Evolutionary conservation across 2,113 vertebrate species (phyloP).

Genomic region (Chloebia gouldiae): DNA sequence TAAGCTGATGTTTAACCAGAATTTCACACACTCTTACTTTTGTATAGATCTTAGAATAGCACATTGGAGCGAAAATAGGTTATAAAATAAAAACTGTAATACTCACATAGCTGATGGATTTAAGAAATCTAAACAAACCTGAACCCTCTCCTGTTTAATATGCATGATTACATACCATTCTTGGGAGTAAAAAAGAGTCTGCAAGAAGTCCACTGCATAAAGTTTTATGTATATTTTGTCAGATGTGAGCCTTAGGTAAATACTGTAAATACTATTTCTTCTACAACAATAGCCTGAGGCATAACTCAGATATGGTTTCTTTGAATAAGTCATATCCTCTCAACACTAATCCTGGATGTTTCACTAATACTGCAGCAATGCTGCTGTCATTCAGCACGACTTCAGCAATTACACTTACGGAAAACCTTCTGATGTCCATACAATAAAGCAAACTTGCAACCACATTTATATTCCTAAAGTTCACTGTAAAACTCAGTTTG

Average conservation of each 20-base stretch:
- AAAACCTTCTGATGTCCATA: not conserved
- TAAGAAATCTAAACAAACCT: not conserved
- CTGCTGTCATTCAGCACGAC: not conserved
- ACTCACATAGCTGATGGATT: not conserved
- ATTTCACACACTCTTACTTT: not conserved
- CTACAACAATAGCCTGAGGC: not conserved
- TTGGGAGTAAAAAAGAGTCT: not conserved
- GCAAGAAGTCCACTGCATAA: not conserved
- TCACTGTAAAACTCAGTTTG: not conserved
- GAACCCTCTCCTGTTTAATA: not conserved
- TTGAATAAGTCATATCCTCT: not conserved
- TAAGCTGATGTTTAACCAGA: not conserved
- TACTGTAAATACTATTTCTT: not conserved
- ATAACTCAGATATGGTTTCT: not conserved
- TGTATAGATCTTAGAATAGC: not conserved
- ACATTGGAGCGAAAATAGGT: not conserved
- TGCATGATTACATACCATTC: not conserved
- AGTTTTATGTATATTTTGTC: not conserved
- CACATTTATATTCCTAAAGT: not conserved
- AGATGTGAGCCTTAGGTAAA: not conserved
- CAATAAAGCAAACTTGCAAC: not conserved
- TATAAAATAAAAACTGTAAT: not conserved
- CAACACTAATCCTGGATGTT: not conserved
- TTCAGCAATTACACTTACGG: not conserved
- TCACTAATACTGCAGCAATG: not conserved